These are phyloP conservation scores for Ormyrus labotus DNA, from an alignment of 2,888 invertebrate genomes.

Conservation along the genomic window DNA sequence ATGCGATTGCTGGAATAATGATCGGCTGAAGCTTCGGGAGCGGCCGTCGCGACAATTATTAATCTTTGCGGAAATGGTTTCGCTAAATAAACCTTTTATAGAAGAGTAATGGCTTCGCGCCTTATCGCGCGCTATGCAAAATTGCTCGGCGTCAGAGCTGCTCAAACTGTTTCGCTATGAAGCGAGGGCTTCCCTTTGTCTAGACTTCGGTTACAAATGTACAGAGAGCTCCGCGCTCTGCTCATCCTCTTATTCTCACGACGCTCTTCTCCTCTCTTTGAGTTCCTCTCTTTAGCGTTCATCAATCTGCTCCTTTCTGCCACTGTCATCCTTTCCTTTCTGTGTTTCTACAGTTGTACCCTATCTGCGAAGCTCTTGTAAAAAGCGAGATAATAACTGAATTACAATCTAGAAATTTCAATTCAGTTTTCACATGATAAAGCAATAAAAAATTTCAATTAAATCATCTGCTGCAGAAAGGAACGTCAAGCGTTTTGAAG, in stretches of 20 bases:
- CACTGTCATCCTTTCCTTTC: conserved; percentile 35
- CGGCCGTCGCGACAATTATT: neutral
- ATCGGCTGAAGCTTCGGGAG: too few species aligned
- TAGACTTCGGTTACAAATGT: conserved; percentile 68
- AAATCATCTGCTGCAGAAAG: neutral
- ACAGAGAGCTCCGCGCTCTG: conserved; percentile 56
- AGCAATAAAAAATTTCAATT: too few species aligned
- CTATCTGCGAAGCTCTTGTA: neutral
- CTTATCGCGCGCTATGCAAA: conserved; percentile 40
- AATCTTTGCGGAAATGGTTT: conserved; percentile 24
- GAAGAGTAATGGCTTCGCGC: conserved; percentile 37
- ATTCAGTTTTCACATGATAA: neutral
- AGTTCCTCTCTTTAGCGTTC: conserved; percentile 17
- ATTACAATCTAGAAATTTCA: neutral
- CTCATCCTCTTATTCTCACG: conserved; percentile 56
- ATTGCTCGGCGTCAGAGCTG: conserved; percentile 17
- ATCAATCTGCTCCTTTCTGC: conserved; percentile 46
- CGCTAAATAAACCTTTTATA: conserved; percentile 45
- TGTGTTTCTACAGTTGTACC: neutral
- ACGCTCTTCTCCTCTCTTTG: neutral
- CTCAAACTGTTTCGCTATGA: conserved; percentile 1
- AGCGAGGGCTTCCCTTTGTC: conserved; percentile 63
- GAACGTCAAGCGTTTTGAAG: neutral
- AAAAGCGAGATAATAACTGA: neutral
- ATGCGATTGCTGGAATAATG: too few species aligned